Conservation (phyloP, 2,888 invertebrate species). For the Leptinotarsa haldemani region DNA sequence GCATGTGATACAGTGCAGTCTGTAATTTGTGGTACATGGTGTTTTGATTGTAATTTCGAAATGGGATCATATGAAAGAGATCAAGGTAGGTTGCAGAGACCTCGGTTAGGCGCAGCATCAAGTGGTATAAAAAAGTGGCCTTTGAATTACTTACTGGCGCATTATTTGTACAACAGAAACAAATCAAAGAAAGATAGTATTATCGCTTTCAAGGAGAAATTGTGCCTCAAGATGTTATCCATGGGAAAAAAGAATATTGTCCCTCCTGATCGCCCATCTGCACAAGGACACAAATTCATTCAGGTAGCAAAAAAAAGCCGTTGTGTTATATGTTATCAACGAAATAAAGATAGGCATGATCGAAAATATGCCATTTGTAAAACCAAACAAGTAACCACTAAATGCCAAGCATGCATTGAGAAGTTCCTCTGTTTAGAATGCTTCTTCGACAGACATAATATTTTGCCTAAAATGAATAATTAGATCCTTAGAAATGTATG, state of each 20-base stretch:
- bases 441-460: constrained; percentile 15
- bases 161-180: constrained; percentile 28
- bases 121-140: constrained; percentile 26
- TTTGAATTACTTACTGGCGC: constrained; percentile 27
- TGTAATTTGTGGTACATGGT: background rate
- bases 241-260: constrained; percentile 18
- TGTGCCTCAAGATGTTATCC: constrained; percentile 19
- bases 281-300: constrained; percentile 27
- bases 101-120: constrained; percentile 26
- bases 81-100: constrained; percentile 7
- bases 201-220: constrained; percentile 27
- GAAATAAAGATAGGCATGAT: constrained; percentile 23
- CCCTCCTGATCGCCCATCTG: constrained; percentile 17
- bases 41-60: background rate
- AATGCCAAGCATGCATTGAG: constrained; percentile 25
- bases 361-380: constrained; percentile 22
- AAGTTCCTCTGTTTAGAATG: constrained; percentile 19
- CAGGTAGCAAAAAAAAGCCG: constrained; percentile 25
- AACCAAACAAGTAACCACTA: constrained; percentile 25
- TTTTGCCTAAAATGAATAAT: constrained; percentile 7
- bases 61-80: background rate
- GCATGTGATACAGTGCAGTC: background rate
- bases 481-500: constrained; percentile 12
- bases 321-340: constrained; percentile 29
- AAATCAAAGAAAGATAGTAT: constrained; percentile 21